Evolutionary conservation across 64 coral and sea anemone genomes (phyloP), one percentile per base, ranked within the genome.

Genomic region (Cladopsammia gracilis): DNA sequence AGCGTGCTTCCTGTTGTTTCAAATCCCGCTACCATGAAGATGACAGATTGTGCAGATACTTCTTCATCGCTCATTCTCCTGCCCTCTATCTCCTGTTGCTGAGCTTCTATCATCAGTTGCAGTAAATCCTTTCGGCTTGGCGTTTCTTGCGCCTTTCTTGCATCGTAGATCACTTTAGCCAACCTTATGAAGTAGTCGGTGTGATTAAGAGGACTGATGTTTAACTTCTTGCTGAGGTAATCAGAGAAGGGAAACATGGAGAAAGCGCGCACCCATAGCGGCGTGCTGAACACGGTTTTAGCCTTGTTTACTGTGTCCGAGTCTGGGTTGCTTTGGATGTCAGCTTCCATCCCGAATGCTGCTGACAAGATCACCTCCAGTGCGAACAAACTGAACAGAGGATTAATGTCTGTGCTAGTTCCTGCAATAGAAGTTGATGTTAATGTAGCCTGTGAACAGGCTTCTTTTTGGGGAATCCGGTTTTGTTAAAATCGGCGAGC

Each of bases 321-420:
- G 18, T 83, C 64, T 15, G 92, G 61, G 19, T 94, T 49, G n/a
- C 13, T 89, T 62, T 94, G 92, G 53, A 89, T 73, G 20, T 94
- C 67, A 6, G 67, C 60, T 45, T 83, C 67, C 24, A 78, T 71
- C 50, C 92, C 86, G 18, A 94, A 94, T n/a, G 86, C 92, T 72
- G 92, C 34, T 13, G 34, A 62, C 51, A 89, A 79, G 4, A 94
- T 94, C 19, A 94, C 92, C 25, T 94, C 92, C 53, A 94, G 50
- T 10, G 92, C 92, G 44, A 78, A 90, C 43, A 90, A 48, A n/a
- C 73, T 78, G 25, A 90, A 90, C 58, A 90, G 73, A 4, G n/a
- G 7, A 25, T 49, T 57, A 20, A 59, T 23, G 54, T 90, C 57
- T 10, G 65, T 58, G 49, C 58, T 90, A 22, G 64, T 61, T 8